phyloP scores from a whole-genome alignment of 1,140 invertebrate species.

The Arctopsyche grandis region DNA sequence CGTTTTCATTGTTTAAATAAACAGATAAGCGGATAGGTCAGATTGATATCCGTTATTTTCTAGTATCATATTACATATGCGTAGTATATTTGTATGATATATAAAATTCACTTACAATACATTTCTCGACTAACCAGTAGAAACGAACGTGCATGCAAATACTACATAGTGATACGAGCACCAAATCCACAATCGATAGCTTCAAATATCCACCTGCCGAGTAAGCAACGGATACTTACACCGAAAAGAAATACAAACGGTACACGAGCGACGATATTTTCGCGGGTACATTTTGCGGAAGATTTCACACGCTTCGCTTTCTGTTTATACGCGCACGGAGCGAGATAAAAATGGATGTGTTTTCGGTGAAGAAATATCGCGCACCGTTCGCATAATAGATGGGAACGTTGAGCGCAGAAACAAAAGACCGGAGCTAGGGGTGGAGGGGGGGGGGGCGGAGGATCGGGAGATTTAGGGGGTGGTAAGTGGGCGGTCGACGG shows the following conservation, averaged over 20 bases:
- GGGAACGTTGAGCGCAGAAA: not conserved
- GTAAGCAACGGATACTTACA: not conserved
- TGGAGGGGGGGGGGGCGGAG: not conserved
- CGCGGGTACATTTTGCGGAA: not conserved
- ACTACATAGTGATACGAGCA: no score
- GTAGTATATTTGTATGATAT: no score
- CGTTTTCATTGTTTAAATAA: no score
- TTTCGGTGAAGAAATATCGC: constrained; percentile 11
- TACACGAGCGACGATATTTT: not conserved
- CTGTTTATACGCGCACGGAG: not conserved
- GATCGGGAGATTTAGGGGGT: no score
- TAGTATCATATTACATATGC: no score
- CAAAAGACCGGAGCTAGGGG: not conserved
- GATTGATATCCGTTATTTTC: no score
- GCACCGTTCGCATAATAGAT: constrained; percentile 3
- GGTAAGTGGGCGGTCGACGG: not conserved
- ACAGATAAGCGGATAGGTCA: no score
- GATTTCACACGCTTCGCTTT: not conserved
- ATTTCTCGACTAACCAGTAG: no score
- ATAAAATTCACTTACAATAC: no score
- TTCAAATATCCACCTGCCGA: not conserved
- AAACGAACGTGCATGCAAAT: no score
- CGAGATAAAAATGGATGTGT: constrained; percentile 15
- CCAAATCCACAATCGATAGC: not conserved
- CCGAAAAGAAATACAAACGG: not conserved